phyloP scores from a whole-genome alignment of 1,140 invertebrate genomes.

The Papilio xuthus region DNA sequence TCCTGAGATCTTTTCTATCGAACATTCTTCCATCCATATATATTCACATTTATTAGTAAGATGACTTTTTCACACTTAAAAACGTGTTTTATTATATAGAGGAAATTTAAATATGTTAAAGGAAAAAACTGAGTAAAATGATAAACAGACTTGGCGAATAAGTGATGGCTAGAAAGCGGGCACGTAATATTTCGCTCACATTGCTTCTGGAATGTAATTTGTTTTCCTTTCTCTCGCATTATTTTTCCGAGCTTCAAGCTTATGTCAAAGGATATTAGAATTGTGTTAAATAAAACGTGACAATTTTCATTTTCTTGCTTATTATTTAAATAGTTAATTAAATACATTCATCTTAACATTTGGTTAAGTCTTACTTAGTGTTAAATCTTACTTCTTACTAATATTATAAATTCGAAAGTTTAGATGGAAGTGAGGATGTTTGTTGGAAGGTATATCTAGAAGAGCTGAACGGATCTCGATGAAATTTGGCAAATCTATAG shows the following conservation, averaged over 20 bases:
- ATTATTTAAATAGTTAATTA: not conserved
- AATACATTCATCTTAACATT: too few relatives aligned
- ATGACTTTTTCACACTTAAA: not conserved
- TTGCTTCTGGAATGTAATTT: conserved; percentile 30
- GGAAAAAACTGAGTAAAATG: not conserved
- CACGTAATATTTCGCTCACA: conserved; percentile 32
- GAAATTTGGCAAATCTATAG: too few relatives aligned
- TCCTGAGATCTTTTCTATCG: too few relatives aligned
- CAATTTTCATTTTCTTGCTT: not conserved
- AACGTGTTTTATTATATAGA: not conserved
- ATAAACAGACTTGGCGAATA: conserved; percentile 17
- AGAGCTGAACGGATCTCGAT: too few relatives aligned
- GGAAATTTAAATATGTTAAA: not conserved
- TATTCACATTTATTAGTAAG: too few relatives aligned
- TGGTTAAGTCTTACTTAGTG: too few relatives aligned
- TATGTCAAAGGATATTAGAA: conserved; percentile 29
- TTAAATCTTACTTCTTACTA: too few relatives aligned
- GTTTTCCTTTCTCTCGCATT: conserved; percentile 30
- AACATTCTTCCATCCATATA: too few relatives aligned
- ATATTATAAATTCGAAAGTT: too few relatives aligned
- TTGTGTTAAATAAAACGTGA: conserved; percentile 10
- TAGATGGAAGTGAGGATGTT: too few relatives aligned
- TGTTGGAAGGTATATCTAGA: too few relatives aligned
- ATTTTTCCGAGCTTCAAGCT: conserved; percentile 29
- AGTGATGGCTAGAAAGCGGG: conserved; percentile 16